These are phyloP conservation scores for Dolichoris vasculosae DNA, from an alignment of 1,140 invertebrate species.

Conservation along the genomic window DNA sequence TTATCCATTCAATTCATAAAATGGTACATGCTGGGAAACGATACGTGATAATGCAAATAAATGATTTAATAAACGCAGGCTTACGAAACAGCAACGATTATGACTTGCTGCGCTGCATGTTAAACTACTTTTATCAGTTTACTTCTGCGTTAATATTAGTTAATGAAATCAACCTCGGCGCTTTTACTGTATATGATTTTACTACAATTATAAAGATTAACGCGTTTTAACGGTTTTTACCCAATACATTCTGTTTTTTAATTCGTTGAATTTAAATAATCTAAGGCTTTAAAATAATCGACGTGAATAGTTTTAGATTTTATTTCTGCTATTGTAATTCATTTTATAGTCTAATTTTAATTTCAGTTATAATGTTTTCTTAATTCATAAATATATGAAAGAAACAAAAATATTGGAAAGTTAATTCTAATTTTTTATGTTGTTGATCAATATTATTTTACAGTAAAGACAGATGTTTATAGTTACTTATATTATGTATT, in stretches of 20 bases:
- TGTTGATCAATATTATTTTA: too few relatives aligned
- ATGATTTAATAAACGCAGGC: slow-evolving; percentile 38
- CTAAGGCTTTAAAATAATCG: too few relatives aligned
- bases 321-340: too few relatives aligned
- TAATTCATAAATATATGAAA: too few relatives aligned
- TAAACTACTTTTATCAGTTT: slow-evolving; percentile 37
- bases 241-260: slow-evolving; percentile 3
- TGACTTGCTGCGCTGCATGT: neutral
- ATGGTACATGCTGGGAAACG: slow-evolving; percentile 1
- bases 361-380: too few relatives aligned
- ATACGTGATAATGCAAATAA: slow-evolving; percentile 43
- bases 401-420: too few relatives aligned
- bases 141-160: slow-evolving; percentile 33
- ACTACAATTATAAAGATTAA: slow-evolving; percentile 1
- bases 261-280: neutral
- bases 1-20: slow-evolving; percentile 21
- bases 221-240: neutral
- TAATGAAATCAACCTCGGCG: slow-evolving; percentile 11
- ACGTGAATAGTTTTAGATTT: too few relatives aligned
- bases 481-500: too few relatives aligned
- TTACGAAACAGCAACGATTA: slow-evolving; percentile 27
- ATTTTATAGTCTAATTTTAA: too few relatives aligned
- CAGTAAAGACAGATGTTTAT: too few relatives aligned
- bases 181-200: neutral
- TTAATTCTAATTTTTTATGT: too few relatives aligned